Conservation (phyloP, 2,797 vertebrate species). For the Notoglanidium macrostoma region DNA sequence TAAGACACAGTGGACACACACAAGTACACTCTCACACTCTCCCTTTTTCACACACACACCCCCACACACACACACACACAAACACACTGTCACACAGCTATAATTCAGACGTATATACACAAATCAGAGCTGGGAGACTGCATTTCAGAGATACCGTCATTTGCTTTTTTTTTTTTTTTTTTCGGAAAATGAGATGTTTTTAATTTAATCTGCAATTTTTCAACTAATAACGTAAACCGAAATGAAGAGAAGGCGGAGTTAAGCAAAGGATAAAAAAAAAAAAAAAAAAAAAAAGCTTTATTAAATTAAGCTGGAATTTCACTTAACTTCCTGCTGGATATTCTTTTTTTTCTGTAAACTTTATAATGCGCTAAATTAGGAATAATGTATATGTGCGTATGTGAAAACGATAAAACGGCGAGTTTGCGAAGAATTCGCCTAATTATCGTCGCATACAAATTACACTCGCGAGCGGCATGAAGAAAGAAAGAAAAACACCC, state of each 20-base stretch:
- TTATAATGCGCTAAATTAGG: not conserved
- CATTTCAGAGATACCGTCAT: not conserved
- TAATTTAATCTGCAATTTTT: not conserved
- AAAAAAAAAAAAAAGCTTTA: not conserved
- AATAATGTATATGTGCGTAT: not conserved
- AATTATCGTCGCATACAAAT: conserved; percentile 25
- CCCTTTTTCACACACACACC: conserved; percentile 28
- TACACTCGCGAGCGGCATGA: not conserved
- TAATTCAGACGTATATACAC: conserved; percentile 22
- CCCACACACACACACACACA: conserved; percentile 23
- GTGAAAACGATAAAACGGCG: not conserved
- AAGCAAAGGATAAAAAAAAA: not conserved
- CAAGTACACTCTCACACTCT: conserved; percentile 24
- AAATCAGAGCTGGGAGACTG: not conserved
- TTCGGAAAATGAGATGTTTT: not conserved
- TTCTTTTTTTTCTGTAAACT: not conserved
- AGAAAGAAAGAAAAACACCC: not conserved
- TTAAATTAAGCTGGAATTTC: conserved; percentile 3
- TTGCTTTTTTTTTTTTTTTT: not conserved
- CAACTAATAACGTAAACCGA: not conserved
- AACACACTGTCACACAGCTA: conserved; percentile 33
- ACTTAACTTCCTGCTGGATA: not conserved
- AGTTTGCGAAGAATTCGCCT: conserved; percentile 4
- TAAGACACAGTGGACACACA: conserved; percentile 70
- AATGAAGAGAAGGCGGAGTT: not conserved